phyloP scores from a whole-genome alignment of 2,797 vertebrate species.

The Onychomys torridus region DNA sequence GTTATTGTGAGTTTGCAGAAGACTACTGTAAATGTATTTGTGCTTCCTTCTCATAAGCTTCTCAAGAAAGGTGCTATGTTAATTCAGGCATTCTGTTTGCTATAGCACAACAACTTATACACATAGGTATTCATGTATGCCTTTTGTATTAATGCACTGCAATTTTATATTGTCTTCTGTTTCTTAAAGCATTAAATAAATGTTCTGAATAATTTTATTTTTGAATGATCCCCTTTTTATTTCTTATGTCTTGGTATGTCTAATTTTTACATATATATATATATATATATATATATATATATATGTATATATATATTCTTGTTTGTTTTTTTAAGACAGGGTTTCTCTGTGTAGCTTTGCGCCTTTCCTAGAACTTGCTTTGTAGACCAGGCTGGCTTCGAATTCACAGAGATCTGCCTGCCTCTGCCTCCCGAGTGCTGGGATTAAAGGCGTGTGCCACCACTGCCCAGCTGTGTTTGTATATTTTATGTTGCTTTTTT shows the following conservation, averaged over 20 bases:
- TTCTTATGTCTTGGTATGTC: neutral
- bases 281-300: no score
- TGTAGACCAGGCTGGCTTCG: no score
- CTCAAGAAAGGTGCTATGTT: neutral
- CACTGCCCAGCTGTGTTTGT: no score
- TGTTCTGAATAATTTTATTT: constrained; percentile 33
- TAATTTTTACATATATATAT: no score
- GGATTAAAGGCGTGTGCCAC: no score
- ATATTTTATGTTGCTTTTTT: neutral
- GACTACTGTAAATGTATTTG: neutral
- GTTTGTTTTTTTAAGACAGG: no score
- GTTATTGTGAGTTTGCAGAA: neutral
- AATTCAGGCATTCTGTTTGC: neutral
- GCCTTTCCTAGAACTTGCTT: no score
- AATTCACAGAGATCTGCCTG: no score
- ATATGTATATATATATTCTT: no score
- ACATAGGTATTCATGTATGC: neutral
- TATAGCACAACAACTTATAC: neutral
- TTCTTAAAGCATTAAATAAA: neutral
- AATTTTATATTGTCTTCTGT: constrained; percentile 40
- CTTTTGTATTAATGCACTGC: neutral
- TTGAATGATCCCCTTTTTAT: constrained; percentile 13
- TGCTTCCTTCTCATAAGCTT: neutral
- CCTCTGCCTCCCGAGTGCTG: no score
- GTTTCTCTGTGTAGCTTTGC: no score